Evolutionary conservation across 1,140 invertebrate genomes (phyloP).

Genomic region (Zaprionus ghesquierei): DNA sequence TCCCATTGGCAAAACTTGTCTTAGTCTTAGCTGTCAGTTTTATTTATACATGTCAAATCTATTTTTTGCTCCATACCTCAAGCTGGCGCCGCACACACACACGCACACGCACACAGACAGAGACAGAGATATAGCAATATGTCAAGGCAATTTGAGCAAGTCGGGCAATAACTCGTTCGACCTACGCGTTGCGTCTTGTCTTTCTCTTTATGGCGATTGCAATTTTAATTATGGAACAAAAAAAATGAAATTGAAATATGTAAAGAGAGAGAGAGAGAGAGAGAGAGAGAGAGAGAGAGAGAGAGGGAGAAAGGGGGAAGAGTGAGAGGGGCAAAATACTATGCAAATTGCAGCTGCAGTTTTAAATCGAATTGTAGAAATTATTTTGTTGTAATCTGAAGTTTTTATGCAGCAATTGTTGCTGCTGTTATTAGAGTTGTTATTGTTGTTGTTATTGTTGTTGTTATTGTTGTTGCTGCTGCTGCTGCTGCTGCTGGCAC

Average conservation of each 20-base stretch:
- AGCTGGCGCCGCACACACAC: slow-evolving; percentile 46
- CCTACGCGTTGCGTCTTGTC: slow-evolving; percentile 45
- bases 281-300: slow-evolving; percentile 7
- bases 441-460: slow-evolving; percentile 22
- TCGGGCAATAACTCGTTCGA: slow-evolving; percentile 57
- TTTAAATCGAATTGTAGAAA: slow-evolving; percentile 57
- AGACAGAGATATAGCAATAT: neutral
- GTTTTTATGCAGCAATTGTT: slow-evolving; percentile 38
- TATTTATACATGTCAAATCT: slow-evolving; percentile 10
- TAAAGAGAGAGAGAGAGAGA: slow-evolving; percentile 14
- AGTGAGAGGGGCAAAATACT: neutral
- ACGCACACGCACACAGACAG: neutral
- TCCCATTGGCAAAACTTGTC: neutral
- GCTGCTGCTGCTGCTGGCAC: slow-evolving; percentile 50
- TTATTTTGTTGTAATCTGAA: slow-evolving; percentile 38
- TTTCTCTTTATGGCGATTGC: slow-evolving; percentile 32
- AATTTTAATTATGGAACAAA: slow-evolving; percentile 47
- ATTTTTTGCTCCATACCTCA: slow-evolving; percentile 3
- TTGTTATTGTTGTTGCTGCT: slow-evolving; percentile 6
- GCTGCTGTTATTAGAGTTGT: no score
- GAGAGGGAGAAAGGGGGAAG: no score
- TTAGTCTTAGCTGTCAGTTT: slow-evolving; percentile 36
- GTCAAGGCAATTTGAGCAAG: slow-evolving; percentile 58
- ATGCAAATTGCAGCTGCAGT: slow-evolving; percentile 41
- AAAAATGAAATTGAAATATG: slow-evolving; percentile 34